Base-by-base conservation (phyloP, 2,113 vertebrate species). In the Lethenteron reissneri region DNA sequence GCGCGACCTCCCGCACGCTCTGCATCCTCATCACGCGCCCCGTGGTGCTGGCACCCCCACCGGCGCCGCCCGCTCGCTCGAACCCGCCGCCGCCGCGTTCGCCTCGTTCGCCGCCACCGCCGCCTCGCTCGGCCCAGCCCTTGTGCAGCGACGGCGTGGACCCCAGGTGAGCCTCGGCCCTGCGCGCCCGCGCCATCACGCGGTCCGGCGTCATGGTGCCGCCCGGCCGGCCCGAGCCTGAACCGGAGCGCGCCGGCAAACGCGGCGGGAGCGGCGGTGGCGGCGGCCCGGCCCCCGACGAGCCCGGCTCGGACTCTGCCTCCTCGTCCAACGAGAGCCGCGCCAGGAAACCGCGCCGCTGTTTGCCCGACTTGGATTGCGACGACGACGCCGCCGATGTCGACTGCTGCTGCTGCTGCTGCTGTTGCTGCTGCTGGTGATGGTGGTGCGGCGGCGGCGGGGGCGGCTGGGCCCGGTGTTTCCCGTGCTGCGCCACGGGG, bases 1-100 rank as follows among this genome's bases (percentile, higher is more conserved):
- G 96, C 79, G 88, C 92, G 88, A 96, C 92, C 84, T 91, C 86
- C 80, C 95, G 96, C 74, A 88, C 88, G 84, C 97, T 91, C 87
- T 92, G 82, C 41, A 41, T 41, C 41, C 41, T 41, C 41, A 41
- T 41, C 41, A 41, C 41, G 41, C 41, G 41, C 41, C 41, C 41
- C 41, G 41, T 41, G 41, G 41, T 41, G 41, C 41, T 41, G 41
- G 41, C 41, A 41, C 41, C 41, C 6, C 41, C 41, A 2, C 41
- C 41, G 6, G 41, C 41, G 41, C 41, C 41, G 41, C 41, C 41
- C 5, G 6, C 41, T 6, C 41, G 41, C 41, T 41, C 41, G 41
- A 41, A 41, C 41, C 41, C 41, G 41, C 4, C 41, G 41, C 41
- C 25, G 25, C 25, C 25, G 25, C 25, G 25, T 25, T 25, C 25